phyloP scores from a whole-genome alignment of 1,140 invertebrate genomes.

The Orchestia grillus region DNA sequence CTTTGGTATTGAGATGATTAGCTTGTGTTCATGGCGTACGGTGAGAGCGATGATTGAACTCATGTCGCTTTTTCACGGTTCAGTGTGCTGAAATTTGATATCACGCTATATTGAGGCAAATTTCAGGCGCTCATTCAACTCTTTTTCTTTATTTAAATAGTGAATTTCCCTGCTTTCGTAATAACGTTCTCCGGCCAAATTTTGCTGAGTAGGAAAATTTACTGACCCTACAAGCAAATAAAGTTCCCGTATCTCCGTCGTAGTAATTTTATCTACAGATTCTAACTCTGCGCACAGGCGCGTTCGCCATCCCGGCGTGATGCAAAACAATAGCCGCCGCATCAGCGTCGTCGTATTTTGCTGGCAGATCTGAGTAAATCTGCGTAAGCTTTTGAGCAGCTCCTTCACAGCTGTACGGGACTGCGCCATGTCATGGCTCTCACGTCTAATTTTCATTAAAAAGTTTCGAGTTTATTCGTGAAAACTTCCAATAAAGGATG shows the following conservation, averaged over 20 bases:
- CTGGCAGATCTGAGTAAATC: not conserved
- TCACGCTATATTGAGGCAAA: not conserved
- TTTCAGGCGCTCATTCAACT: not conserved
- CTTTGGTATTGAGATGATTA: too few relatives aligned
- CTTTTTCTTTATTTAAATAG: not conserved
- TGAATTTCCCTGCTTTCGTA: not conserved
- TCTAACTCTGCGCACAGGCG: not conserved
- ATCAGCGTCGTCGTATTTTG: not conserved
- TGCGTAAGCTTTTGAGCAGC: not conserved
- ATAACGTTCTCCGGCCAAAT: not conserved
- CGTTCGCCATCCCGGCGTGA: not conserved
- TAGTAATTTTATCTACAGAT: not conserved
- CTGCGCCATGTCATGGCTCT: not conserved
- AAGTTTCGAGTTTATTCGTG: not conserved
- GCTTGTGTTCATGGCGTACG: too few relatives aligned
- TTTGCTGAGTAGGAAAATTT: not conserved
- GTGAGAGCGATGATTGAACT: too few relatives aligned
- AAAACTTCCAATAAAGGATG: not conserved
- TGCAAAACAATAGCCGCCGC: not conserved
- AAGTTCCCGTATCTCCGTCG: not conserved
- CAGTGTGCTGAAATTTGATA: not conserved
- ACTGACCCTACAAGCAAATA: too few relatives aligned
- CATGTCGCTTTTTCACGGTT: too few relatives aligned
- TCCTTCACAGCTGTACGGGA: not conserved
- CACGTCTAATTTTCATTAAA: not conserved